phyloP scores from a whole-genome alignment of 2,113 vertebrate species.

The Pteronura brasiliensis region DNA sequence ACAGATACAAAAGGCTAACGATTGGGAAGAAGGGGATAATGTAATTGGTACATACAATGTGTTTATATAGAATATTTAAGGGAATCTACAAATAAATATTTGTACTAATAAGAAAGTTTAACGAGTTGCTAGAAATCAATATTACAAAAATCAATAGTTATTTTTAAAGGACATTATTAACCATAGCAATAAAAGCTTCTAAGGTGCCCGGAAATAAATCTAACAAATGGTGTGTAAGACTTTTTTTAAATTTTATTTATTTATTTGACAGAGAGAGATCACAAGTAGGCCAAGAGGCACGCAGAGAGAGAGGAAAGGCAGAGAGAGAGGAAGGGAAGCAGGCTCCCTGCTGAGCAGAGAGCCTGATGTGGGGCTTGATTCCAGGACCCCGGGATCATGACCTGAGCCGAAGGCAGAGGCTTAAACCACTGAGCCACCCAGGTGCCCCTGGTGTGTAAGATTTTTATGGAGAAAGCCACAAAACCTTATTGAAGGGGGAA shows the following conservation, averaged over 20 bases:
- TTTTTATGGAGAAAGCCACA: slow-evolving; percentile 55
- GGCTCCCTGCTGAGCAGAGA: too few relatives aligned
- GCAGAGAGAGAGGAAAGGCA: too few relatives aligned
- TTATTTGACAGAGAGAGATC: too few relatives aligned
- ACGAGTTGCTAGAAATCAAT: slow-evolving; percentile 58
- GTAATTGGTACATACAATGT: background rate
- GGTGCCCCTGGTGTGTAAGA: too few relatives aligned
- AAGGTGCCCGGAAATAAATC: slow-evolving; percentile 64
- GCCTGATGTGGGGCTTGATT: too few relatives aligned
- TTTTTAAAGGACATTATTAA: slow-evolving; percentile 65
- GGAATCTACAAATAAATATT: slow-evolving; percentile 48
- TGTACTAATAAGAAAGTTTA: slow-evolving; percentile 48
- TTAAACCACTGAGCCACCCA: too few relatives aligned
- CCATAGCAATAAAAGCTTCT: slow-evolving; percentile 49
- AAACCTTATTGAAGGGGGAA: slow-evolving; percentile 41
- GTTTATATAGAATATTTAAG: slow-evolving; percentile 3
- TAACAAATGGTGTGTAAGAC: slow-evolving; percentile 49
- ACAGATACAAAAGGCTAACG: background rate
- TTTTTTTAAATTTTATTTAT: too few relatives aligned
- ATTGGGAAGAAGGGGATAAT: background rate
- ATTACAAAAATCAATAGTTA: slow-evolving; percentile 63
- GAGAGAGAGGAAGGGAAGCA: too few relatives aligned
- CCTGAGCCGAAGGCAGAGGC: too few relatives aligned
- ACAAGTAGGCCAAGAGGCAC: too few relatives aligned
- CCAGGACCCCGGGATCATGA: too few relatives aligned